A percentile compares a stretch with the other conserved stretches of the same genome.
Evolutionary conservation across 2,113 vertebrate species (phyloP).

Genomic region (Glaucidium brasilianum): DNA sequence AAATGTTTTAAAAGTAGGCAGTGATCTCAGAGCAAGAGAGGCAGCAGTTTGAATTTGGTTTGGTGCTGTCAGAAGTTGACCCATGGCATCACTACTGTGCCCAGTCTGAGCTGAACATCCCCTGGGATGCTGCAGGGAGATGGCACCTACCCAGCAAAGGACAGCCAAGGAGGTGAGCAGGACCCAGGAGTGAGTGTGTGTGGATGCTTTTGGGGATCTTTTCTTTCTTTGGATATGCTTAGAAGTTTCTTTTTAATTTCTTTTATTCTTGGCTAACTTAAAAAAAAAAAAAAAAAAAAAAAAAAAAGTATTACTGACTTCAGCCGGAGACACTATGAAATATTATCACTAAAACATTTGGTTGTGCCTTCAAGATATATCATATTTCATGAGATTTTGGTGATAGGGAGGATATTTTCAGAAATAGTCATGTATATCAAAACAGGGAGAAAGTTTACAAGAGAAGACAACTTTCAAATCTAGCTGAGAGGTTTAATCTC

Average conservation of each 20-base stretch:
- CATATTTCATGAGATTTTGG: not conserved
- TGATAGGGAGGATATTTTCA: not conserved
- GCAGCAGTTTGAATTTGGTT: not conserved
- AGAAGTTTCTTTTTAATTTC: not conserved
- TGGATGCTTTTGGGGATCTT: not conserved
- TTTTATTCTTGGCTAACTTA: not conserved
- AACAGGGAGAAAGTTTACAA: not conserved
- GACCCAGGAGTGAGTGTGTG: not conserved
- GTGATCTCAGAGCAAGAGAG: not conserved
- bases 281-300: no score
- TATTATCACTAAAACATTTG: not conserved
- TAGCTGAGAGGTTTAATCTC: not conserved
- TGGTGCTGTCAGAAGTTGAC: not conserved
- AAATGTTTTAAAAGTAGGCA: not conserved
- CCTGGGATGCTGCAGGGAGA: not conserved
- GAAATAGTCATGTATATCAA: not conserved
- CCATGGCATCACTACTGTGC: not conserved
- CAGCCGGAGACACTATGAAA: not conserved
- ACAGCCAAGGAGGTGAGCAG: not conserved
- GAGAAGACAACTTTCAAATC: not conserved
- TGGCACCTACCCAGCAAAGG: not conserved
- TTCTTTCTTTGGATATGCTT: not conserved
- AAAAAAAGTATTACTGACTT: not conserved
- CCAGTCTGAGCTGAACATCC: not conserved
- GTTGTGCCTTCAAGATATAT: not conserved